Base-by-base conservation (phyloP, 1,140 invertebrate genomes). In the Psilanteris sp. region DNA sequence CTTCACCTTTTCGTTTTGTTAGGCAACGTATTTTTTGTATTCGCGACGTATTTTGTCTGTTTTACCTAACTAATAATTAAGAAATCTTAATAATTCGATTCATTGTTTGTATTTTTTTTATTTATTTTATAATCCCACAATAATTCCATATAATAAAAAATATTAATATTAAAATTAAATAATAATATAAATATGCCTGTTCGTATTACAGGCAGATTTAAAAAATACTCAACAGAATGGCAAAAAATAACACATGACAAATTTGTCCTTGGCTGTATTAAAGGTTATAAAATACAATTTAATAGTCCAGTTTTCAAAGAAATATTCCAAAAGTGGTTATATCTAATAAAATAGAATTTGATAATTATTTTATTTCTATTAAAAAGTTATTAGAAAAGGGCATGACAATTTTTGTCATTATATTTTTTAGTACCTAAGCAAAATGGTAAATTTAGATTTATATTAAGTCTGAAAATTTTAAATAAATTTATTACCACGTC, bases 401-500 rank as follows among this genome's bases (percentile, higher is more conserved):
- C 3, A 22, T 3, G 20, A 22, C 20, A 7, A 7, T 7, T 22
- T 7, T 22, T 7, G 5, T 7, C 27, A 29, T 29, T 29, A 6
- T 29, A 29, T 6, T 6, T 6, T 29, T 2, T 4, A 29, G n/a
- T 4, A 29, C n/a, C 9, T 29, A 2, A 4, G 27, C 2, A 29
- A 4, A 9, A 9, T n/a, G 4, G 5, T 4, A 29, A n/a, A 29
- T 4, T n/a, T 29, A 29, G 2, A 29, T 2, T 29, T 6, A n/a
- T n/a, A n/a, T 14, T 43, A n/a, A 43, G 27, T 27, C 14, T 43
- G n/a, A 43, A 43, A 14, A 26, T 14, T n/a, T 26, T 43, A 26
- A 43, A 43, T 27, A 4, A 26, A 9, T 43, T 26, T 27, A 27
- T 43, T 27, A 6, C 8, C 8, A 43, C 20, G 2, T 3, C 5